Conservation (phyloP, 2,113 vertebrate genomes). For the Sula dactylatra region DNA sequence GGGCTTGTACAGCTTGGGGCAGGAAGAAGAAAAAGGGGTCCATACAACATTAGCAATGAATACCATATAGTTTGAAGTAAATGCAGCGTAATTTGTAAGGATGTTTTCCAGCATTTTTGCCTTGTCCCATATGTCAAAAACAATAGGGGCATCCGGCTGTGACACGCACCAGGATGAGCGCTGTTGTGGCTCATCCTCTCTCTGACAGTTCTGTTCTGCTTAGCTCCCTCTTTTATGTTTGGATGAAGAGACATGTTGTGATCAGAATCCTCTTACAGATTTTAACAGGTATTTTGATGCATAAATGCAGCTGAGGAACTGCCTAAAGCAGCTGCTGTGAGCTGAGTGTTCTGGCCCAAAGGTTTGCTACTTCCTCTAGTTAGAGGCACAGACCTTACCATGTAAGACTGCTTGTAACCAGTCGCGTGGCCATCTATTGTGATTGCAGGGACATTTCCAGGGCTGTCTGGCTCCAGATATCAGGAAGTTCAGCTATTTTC, state of each 20-base stretch:
- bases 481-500: conserved; percentile 99
- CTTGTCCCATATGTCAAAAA: background rate
- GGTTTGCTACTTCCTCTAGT: background rate
- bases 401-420: background rate
- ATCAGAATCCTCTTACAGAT: background rate
- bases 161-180: background rate
- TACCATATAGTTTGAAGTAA: background rate
- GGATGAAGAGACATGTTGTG: background rate
- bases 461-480: conserved; percentile 93
- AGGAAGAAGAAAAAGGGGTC: background rate
- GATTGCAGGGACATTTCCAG: conserved; percentile 86
- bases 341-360: background rate
- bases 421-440: background rate
- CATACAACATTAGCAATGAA: background rate
- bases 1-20: background rate
- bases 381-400: background rate
- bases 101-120: background rate
- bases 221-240: background rate
- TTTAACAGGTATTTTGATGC: background rate
- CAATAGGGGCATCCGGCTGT: background rate
- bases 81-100: background rate
- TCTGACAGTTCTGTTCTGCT: background rate
- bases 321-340: background rate
- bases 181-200: background rate
- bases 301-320: background rate